phyloP scores from a whole-genome alignment of 2,888 invertebrate genomes.

The Spodoptera picta region DNA sequence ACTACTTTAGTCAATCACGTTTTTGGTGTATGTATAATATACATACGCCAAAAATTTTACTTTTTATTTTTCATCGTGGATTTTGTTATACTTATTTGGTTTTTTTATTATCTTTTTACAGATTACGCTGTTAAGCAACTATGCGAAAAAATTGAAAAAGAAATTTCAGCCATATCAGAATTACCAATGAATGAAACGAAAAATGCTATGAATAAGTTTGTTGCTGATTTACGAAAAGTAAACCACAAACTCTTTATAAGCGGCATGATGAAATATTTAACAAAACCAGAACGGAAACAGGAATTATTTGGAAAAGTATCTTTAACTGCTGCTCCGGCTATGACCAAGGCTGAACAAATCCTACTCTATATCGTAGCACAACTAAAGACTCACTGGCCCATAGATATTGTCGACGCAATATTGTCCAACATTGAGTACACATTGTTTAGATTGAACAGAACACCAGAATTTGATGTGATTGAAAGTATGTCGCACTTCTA shows the following conservation, averaged over 20 bases:
- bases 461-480: constrained; percentile 75
- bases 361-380: constrained; percentile 72
- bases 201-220: constrained; percentile 67
- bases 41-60: too few relatives aligned
- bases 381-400: constrained; percentile 58
- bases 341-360: constrained; percentile 79
- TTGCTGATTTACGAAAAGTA: constrained; percentile 65
- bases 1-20: too few relatives aligned
- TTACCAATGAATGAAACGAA: constrained; percentile 60
- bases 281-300: constrained; percentile 69
- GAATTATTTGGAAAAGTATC: constrained; percentile 70
- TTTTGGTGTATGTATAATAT: too few relatives aligned
- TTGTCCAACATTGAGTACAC: constrained; percentile 75
- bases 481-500: constrained; percentile 82
- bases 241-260: constrained; percentile 67
- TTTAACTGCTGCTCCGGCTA: constrained; percentile 70
- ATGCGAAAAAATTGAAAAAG: constrained; percentile 66
- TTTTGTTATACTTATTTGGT: neutral
- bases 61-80: neutral
- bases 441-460: constrained; percentile 75
- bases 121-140: constrained; percentile 62
- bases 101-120: constrained; percentile 60
- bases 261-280: constrained; percentile 73
- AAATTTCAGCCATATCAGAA: constrained; percentile 63
- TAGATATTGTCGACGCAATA: constrained; percentile 66